Evolutionary conservation across 2,888 invertebrate genomes (phyloP).

Genomic region (Timema podura): DNA sequence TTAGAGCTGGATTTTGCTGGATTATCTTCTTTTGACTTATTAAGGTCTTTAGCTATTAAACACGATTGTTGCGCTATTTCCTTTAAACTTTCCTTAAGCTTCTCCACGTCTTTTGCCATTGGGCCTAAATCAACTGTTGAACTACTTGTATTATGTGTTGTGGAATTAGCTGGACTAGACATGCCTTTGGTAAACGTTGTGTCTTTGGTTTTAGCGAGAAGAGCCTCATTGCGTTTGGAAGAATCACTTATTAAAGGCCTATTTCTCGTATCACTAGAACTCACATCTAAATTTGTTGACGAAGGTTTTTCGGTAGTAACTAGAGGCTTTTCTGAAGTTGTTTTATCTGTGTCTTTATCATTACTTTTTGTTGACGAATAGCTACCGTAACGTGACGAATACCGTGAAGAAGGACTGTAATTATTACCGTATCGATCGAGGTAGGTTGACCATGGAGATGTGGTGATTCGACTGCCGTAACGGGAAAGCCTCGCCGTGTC

Average conservation of each 20-base stretch:
- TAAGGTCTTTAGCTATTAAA: background rate
- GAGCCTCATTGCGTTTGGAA: no score
- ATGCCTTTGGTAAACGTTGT: no score
- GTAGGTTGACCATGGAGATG: conserved; percentile 62
- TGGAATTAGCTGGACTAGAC: no score
- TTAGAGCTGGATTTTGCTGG: conserved; percentile 3
- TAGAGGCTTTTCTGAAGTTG: no score
- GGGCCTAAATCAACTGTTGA: no score
- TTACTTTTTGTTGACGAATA: conserved; percentile 17
- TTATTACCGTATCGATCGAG: conserved; percentile 43
- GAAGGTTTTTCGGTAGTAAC: no score
- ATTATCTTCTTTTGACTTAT: background rate
- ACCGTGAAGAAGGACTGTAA: conserved; percentile 24
- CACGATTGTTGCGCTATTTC: background rate
- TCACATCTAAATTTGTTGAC: no score
- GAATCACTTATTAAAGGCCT: no score
- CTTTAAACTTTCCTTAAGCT: conserved; percentile 13
- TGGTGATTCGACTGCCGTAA: conserved; percentile 55
- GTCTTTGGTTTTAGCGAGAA: no score
- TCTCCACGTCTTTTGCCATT: background rate
- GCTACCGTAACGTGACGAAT: conserved; percentile 17
- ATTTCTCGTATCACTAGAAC: no score
- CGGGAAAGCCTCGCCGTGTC: conserved; percentile 63
- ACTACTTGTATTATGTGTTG: no score
- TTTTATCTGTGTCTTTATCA: conserved; percentile 16